A percentile compares a stretch with the other conserved stretches of the same genome.
These are phyloP conservation scores for Andrena hattorfiana DNA, from an alignment of 2,888 invertebrate species.

Conservation along the genomic window DNA sequence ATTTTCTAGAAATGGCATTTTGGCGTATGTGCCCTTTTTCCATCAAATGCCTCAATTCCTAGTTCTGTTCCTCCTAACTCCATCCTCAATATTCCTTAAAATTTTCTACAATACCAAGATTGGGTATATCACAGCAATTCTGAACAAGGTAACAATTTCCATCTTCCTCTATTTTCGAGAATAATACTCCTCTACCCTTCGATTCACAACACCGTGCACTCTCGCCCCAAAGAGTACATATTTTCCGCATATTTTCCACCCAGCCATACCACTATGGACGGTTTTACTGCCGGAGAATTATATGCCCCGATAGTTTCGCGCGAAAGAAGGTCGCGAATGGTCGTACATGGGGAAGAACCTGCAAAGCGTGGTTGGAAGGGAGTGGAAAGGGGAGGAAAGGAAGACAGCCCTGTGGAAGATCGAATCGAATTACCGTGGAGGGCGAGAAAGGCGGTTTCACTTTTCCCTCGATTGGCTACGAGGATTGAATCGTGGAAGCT, in stretches of 20 bases:
- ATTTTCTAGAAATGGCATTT: too few species aligned
- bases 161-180: background rate
- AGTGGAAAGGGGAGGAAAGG: background rate
- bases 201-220: background rate
- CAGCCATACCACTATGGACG: background rate
- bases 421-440: conserved; percentile 64
- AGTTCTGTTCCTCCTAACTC: too few species aligned
- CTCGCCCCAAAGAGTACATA: too few species aligned
- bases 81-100: too few species aligned
- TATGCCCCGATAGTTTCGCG: conserved; percentile 17
- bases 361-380: background rate
- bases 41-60: too few species aligned
- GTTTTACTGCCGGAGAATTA: conserved; percentile 22
- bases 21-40: too few species aligned
- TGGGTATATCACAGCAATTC: too few species aligned
- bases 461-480: conserved; percentile 71
- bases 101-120: too few species aligned
- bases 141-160: background rate
- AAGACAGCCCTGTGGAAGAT: conserved; percentile 49
- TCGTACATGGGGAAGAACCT: too few species aligned
- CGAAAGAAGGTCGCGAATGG: conserved; percentile 6
- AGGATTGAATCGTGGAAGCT: conserved; percentile 74
- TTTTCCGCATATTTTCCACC: background rate
- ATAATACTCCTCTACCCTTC: background rate
- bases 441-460: conserved; percentile 71